Percentiles rank a stretch among this genome's conserved stretches.
Conservation (phyloP, 1,140 invertebrate species). For the Bombus pascuorum region DNA sequence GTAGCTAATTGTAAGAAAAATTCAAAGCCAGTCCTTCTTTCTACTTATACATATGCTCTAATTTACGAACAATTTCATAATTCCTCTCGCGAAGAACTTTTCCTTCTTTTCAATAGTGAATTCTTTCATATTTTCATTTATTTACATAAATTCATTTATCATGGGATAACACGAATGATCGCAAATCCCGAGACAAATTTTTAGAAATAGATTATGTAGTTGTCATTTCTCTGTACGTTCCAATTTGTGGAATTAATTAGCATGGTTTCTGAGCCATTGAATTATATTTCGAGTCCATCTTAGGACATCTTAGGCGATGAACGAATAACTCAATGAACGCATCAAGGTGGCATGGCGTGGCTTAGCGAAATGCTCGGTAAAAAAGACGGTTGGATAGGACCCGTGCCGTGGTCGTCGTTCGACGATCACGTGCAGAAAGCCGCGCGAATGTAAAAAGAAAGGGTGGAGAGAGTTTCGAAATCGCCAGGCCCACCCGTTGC, state of each 20-base stretch:
- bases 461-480: conserved; percentile 41
- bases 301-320: neutral
- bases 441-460: conserved; percentile 53
- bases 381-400: neutral
- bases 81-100: neutral
- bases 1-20: neutral
- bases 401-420: conserved; percentile 40
- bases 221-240: neutral
- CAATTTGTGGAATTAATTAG: neutral
- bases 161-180: too few species aligned
- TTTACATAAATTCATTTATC: too few species aligned
- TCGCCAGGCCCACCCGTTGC: conserved; percentile 64
- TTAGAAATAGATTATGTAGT: too few species aligned
- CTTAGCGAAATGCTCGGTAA: conserved; percentile 13
- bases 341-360: neutral
- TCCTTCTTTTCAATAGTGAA: too few species aligned
- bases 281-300: neutral
- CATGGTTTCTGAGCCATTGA: too few species aligned
- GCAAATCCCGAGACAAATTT: too few species aligned
- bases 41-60: neutral
- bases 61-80: neutral
- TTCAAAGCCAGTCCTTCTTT: neutral
- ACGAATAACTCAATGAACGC: neutral
- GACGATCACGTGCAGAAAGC: conserved; percentile 46
- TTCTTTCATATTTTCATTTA: too few species aligned